Conservation (phyloP, 1,140 invertebrate genomes). For the Calycopis cecrops region DNA sequence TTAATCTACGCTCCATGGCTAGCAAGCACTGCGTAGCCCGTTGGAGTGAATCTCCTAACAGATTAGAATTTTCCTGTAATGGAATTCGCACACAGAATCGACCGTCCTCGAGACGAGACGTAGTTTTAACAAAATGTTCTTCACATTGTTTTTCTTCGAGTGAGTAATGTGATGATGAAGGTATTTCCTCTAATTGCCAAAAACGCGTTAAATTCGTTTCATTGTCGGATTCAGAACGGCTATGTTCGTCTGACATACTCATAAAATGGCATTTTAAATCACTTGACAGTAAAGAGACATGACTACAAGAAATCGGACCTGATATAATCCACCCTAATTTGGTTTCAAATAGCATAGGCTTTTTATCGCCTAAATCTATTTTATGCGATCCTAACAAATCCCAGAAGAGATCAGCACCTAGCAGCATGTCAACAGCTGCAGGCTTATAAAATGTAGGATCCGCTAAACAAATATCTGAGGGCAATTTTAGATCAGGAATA, state of each 20-base stretch:
- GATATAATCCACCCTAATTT: conserved; percentile 34
- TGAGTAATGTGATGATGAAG: conserved; percentile 20
- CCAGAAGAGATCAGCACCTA: conserved; percentile 37
- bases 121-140: conserved; percentile 31
- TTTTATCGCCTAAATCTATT: conserved; percentile 27
- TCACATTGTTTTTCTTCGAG: conserved; percentile 27
- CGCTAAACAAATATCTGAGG: too few relatives aligned
- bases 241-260: conserved; percentile 17
- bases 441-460: too few relatives aligned
- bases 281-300: background rate
- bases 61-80: conserved; percentile 14
- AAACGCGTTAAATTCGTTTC: conserved; percentile 25
- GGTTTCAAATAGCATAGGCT: conserved; percentile 35
- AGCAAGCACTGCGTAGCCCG: conserved; percentile 23
- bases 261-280: background rate
- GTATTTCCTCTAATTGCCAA: too few relatives aligned
- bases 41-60: conserved; percentile 21
- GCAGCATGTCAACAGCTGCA: too few relatives aligned
- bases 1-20: conserved; percentile 26
- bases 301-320: too few relatives aligned
- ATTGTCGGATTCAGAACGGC: conserved; percentile 17
- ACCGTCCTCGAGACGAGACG: conserved; percentile 21
- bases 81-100: conserved; percentile 28
- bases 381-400: conserved; percentile 28
- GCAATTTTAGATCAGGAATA: conserved; percentile 24